These are phyloP conservation scores for Psylliodes chrysocephalus DNA, from an alignment of 2,888 invertebrate genomes.

Conservation along the genomic window DNA sequence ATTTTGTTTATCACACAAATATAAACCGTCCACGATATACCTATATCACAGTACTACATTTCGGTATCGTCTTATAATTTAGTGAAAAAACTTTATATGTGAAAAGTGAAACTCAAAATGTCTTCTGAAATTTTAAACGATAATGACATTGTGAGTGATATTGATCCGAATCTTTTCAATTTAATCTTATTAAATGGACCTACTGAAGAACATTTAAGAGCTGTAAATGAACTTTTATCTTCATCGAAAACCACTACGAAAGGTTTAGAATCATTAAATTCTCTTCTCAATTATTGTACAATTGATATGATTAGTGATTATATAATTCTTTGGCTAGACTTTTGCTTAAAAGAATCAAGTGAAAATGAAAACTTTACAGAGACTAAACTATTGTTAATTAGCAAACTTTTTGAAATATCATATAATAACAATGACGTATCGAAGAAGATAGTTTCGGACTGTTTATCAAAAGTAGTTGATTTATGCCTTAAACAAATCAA, in stretches of 20 bases:
- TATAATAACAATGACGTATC: conserved; percentile 45
- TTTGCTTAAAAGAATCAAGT: conserved; percentile 43
- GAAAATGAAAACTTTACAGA: conserved; percentile 47
- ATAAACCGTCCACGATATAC: too few species aligned
- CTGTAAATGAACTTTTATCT: conserved; percentile 44
- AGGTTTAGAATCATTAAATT: conserved; percentile 47
- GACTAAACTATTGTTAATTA: conserved; percentile 38
- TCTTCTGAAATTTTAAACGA: neutral
- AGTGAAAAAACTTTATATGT: too few species aligned
- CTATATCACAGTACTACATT: too few species aligned
- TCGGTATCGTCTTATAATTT: too few species aligned
- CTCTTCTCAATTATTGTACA: conserved; percentile 40
- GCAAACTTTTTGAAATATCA: conserved; percentile 42
- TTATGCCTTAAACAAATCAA: conserved; percentile 41
- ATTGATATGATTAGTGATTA: conserved; percentile 39
- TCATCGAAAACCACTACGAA: conserved; percentile 41
- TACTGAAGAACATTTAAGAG: conserved; percentile 39
- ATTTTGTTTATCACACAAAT: too few species aligned
- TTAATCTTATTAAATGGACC: conserved; percentile 40
- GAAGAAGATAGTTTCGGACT: conserved; percentile 47
- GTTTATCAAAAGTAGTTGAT: conserved; percentile 47
- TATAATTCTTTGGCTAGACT: conserved; percentile 43
- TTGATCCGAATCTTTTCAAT: conserved; percentile 34
- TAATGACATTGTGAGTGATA: neutral
- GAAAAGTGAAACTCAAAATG: conserved; percentile 2